phyloP scores from a whole-genome alignment of 2,888 invertebrate species.

The Diarsia dahlii region DNA sequence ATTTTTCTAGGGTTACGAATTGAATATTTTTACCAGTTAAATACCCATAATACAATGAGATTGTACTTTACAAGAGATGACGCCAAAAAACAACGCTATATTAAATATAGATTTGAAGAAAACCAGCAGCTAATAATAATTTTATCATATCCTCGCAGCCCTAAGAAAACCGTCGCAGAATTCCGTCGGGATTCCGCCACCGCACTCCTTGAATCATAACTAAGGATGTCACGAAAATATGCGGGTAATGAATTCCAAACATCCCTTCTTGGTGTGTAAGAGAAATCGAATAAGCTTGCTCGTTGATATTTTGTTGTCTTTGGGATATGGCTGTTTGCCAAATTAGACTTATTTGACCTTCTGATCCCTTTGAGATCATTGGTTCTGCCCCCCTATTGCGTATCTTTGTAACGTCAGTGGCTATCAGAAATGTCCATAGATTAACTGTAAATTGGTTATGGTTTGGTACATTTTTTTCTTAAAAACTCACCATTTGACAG shows the following conservation, averaged over 20 bases:
- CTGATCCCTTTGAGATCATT: not conserved
- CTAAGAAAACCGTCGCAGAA: slow-evolving; percentile 20
- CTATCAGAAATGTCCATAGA: too few relatives aligned
- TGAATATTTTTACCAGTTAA: too few relatives aligned
- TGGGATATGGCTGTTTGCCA: not conserved
- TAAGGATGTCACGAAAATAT: slow-evolving; percentile 56
- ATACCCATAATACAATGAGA: too few relatives aligned
- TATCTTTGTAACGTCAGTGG: too few relatives aligned
- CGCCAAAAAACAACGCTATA: slow-evolving; percentile 17
- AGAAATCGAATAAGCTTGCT: slow-evolving; percentile 26
- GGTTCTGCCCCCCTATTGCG: too few relatives aligned
- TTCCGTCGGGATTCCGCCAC: slow-evolving; percentile 30
- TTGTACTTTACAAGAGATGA: too few relatives aligned
- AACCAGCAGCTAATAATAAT: slow-evolving; percentile 31
- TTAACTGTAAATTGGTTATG: too few relatives aligned
- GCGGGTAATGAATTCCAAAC: slow-evolving; percentile 52
- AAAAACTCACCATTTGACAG: too few relatives aligned
- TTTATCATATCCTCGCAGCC: slow-evolving; percentile 38
- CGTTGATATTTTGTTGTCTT: slow-evolving; percentile 10
- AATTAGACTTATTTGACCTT: not conserved
- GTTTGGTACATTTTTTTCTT: too few relatives aligned
- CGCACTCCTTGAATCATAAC: slow-evolving; percentile 50
- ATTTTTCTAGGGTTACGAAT: too few relatives aligned
- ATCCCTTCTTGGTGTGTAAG: slow-evolving; percentile 7
- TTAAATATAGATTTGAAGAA: slow-evolving; percentile 34